Base-by-base conservation (phyloP, 2,888 invertebrate genomes). In the Beris chalybata region DNA sequence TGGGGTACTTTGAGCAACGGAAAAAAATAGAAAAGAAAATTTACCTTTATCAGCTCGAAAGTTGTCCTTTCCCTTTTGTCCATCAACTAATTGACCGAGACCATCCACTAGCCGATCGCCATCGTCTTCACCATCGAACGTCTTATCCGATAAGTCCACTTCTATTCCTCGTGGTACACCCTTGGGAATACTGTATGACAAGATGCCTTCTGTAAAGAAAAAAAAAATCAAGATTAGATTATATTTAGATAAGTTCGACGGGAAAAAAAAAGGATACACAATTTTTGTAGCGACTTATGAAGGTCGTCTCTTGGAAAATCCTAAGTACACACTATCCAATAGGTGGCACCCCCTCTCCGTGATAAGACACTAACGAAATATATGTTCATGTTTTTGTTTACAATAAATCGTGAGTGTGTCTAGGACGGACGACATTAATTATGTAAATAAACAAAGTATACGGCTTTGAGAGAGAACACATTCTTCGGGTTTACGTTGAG, bases 171-270 rank as follows among this genome's bases (percentile, higher is more conserved):
- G 86, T 69, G 85, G 84, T 59, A 86, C 83, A 74, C 91, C 90
- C 79, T 89, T 89, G 32, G 90, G 89, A 84, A 90, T 88, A 72
- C 88, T 86, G 81, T 94, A 94, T 71, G 90, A 88, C 73, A 91
- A 81, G 70, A 93, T 83, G 68, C 91, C 90, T 79, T 90, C 92
- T 92, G 85, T 31, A 81, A 82, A 70, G 52, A 54, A 57, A 52
- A 54, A 57, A 52, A 50, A 66, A 66, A 15, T 43, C 6, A 44
- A 55, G 55, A 54, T n/a, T 22, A 64, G 54, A 22, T 53, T 9
- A 29, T 15, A 29, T 53, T 53, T 30, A 54, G 11, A 54, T 54
- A 22, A 22, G 22, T 22, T 22, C 22, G 22, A 22, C 22, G 22
- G 22, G n/a, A 15, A 47, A 11, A n/a, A 12, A 12, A 15, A n/a